phyloP scores from a whole-genome alignment of 2,113 vertebrate species.

The Atrichornis clamosus region DNA sequence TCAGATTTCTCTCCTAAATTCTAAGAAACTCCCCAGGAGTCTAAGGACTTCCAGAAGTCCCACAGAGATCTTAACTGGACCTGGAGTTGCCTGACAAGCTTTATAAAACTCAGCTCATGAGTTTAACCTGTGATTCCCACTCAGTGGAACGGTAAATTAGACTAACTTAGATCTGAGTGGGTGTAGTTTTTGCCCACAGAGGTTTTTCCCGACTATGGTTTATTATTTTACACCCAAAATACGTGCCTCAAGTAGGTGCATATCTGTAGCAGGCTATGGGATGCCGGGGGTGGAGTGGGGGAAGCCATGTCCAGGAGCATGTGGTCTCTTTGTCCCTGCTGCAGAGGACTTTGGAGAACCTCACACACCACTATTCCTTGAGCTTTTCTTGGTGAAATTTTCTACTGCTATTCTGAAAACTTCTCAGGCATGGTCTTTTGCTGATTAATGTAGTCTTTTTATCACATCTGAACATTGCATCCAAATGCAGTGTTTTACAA shows the following conservation, averaged over 20 bases:
- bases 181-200: not conserved
- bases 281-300: not conserved
- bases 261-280: not conserved
- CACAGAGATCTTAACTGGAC: not conserved
- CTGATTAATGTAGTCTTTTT: constrained; percentile 52
- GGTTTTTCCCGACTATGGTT: not conserved
- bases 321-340: not conserved
- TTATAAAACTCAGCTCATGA: not conserved
- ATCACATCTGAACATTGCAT: constrained; percentile 31
- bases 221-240: not conserved
- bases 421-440: constrained; percentile 33
- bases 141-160: not conserved
- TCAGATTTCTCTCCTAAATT: not conserved
- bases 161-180: not conserved
- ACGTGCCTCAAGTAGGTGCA: not conserved
- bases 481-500: constrained; percentile 44
- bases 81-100: not conserved
- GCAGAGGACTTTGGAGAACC: not conserved
- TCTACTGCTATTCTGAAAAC: not conserved
- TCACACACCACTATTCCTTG: not conserved
- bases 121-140: not conserved
- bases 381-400: constrained; percentile 10
- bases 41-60: not conserved
- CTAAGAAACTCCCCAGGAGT: not conserved
- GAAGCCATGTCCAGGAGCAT: not conserved